These are phyloP conservation scores for Tretioscincus oriximinensis DNA, from an alignment of 2,113 vertebrate species.

Conservation along the genomic window DNA sequence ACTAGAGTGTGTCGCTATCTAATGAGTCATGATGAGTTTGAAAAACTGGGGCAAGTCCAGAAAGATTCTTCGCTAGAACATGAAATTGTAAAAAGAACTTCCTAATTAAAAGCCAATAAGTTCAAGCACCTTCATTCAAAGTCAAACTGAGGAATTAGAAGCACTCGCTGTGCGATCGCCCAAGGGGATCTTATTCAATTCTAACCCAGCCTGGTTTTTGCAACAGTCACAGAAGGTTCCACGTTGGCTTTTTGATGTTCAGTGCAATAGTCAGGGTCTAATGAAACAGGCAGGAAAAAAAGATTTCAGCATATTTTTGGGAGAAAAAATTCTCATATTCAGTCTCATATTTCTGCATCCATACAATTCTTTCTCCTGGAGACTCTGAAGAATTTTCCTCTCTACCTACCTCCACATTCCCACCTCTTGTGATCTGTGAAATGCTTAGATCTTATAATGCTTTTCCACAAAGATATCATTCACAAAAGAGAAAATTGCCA, in stretches of 20 bases:
- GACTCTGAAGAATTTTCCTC: too few species aligned
- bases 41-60: slow-evolving; percentile 33
- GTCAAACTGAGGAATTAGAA: slow-evolving; percentile 20
- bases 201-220: not conserved
- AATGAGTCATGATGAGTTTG: slow-evolving; percentile 30
- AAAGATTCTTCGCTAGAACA: slow-evolving; percentile 19
- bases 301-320: not conserved
- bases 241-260: not conserved
- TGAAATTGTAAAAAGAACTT: slow-evolving; percentile 11
- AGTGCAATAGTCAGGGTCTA: not conserved
- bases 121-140: slow-evolving; percentile 20
- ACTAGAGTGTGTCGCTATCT: slow-evolving; percentile 21
- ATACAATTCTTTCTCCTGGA: too few species aligned
- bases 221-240: not conserved
- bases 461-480: too few species aligned
- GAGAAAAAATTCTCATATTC: not conserved
- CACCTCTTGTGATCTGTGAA: too few species aligned
- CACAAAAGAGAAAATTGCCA: too few species aligned
- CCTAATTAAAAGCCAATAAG: slow-evolving; percentile 34
- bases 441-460: too few species aligned
- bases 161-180: not conserved
- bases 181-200: slow-evolving; percentile 12
- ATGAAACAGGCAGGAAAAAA: not conserved
- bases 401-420: too few species aligned
- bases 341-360: too few species aligned